Conservation (phyloP, 1,140 invertebrate species). For the Globodera rostochiensis region DNA sequence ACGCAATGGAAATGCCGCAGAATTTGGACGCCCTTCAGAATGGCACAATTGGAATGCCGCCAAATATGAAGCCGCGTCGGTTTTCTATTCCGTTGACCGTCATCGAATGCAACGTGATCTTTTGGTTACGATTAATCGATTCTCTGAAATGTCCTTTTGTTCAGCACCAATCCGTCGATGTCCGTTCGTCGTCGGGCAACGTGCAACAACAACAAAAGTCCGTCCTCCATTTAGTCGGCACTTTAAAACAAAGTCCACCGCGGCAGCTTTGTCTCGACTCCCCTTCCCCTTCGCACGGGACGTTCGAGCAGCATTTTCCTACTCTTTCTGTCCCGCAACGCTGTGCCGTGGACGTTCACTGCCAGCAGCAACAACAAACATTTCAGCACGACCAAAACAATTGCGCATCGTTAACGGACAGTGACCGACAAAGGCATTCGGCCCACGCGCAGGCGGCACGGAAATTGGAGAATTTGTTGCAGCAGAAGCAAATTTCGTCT, state of each 20-base stretch:
- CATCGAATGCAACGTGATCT: background rate
- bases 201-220: background rate
- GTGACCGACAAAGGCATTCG: constrained; percentile 11
- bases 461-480: constrained; percentile 36
- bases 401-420: background rate
- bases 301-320: background rate
- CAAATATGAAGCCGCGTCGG: constrained; percentile 30
- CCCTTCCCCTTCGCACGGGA: background rate
- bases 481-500: constrained; percentile 27
- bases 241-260: background rate
- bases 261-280: background rate
- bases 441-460: constrained; percentile 28
- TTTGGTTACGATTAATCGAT: background rate
- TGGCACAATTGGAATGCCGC: constrained; percentile 45
- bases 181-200: background rate
- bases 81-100: constrained; percentile 6
- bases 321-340: background rate
- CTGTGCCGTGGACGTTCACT: background rate
- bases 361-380: background rate
- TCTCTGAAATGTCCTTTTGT: constrained; percentile 6
- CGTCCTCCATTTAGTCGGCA: background rate
- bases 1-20: constrained; percentile 38
- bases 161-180: background rate
- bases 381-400: background rate
- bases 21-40: constrained; percentile 46